phyloP scores from a whole-genome alignment of 1,140 invertebrate species.

The Hypothenemus hampei region DNA sequence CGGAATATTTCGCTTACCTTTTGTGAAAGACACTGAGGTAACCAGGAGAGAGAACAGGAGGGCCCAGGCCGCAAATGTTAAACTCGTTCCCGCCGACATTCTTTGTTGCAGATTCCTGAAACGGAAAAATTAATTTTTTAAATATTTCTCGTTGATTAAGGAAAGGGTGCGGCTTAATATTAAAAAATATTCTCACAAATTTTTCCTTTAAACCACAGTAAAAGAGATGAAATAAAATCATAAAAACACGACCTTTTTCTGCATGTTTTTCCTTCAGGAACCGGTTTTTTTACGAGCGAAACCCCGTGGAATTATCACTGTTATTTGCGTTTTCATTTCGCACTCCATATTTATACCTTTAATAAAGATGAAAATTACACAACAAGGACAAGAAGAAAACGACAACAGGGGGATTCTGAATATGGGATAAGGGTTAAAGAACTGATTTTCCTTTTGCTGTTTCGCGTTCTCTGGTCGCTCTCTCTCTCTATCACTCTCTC shows the following conservation, averaged over 20 bases:
- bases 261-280: constrained; percentile 10
- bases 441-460: constrained; percentile 1
- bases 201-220: background rate
- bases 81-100: constrained; percentile 29
- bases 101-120: constrained; percentile 9
- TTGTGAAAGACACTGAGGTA: constrained; percentile 19
- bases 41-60: constrained; percentile 20
- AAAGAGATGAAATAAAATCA: background rate
- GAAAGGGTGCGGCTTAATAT: too few relatives aligned
- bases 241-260: background rate
- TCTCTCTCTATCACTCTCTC: too few relatives aligned
- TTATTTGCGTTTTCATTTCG: constrained; percentile 35
- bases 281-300: constrained; percentile 21
- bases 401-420: constrained; percentile 22
- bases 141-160: constrained; percentile 2
- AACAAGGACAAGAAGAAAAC: too few relatives aligned
- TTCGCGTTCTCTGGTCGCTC: background rate
- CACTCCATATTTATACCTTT: constrained; percentile 38
- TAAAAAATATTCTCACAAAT: too few relatives aligned
- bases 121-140: constrained; percentile 12
- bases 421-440: constrained; percentile 3
- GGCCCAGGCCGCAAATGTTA: constrained; percentile 25
- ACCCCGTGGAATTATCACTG: constrained; percentile 31
- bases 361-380: constrained; percentile 37
- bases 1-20: constrained; percentile 25